Conservation (phyloP, 2,113 vertebrate species). For the Eurypyga helias region DNA sequence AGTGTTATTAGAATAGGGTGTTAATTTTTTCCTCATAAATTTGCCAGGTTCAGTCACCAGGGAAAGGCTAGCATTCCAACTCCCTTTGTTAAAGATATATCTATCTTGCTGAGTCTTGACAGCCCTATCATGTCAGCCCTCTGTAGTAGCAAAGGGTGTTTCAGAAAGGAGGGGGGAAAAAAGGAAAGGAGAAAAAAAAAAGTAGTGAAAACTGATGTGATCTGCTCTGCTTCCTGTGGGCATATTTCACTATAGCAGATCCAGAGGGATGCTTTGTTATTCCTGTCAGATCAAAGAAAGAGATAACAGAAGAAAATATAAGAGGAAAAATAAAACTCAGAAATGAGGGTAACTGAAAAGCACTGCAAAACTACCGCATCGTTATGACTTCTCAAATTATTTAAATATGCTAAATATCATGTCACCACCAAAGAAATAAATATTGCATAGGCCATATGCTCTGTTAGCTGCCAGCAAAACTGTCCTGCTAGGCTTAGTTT, state of each 20-base stretch:
- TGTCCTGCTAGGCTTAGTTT: constrained; percentile 63
- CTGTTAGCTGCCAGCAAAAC: constrained; percentile 65
- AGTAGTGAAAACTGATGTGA: constrained; percentile 67
- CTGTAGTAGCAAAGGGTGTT: constrained; percentile 69
- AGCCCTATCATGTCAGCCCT: constrained; percentile 73
- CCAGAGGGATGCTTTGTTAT: constrained; percentile 69
- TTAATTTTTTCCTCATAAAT: constrained; percentile 64
- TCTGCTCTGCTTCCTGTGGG: constrained; percentile 71
- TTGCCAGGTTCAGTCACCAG: constrained; percentile 36
- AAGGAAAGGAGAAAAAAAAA: neutral
- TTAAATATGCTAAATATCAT: constrained; percentile 61
- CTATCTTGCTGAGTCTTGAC: constrained; percentile 72
- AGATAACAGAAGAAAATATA: constrained; percentile 67
- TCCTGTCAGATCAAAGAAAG: constrained; percentile 73
- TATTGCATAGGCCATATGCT: constrained; percentile 72
- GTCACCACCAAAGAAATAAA: constrained; percentile 72
- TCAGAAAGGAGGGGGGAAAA: constrained; percentile 23
- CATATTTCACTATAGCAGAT: constrained; percentile 61
- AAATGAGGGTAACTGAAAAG: constrained; percentile 51
- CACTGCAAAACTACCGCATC: neutral
- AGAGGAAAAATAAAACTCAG: constrained; percentile 48
- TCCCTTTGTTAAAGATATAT: constrained; percentile 72
- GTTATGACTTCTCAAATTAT: constrained; percentile 53
- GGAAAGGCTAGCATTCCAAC: constrained; percentile 41
- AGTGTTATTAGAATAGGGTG: neutral